Base-by-base conservation (phyloP, 2,113 vertebrate species). In the Proteles cristata region DNA sequence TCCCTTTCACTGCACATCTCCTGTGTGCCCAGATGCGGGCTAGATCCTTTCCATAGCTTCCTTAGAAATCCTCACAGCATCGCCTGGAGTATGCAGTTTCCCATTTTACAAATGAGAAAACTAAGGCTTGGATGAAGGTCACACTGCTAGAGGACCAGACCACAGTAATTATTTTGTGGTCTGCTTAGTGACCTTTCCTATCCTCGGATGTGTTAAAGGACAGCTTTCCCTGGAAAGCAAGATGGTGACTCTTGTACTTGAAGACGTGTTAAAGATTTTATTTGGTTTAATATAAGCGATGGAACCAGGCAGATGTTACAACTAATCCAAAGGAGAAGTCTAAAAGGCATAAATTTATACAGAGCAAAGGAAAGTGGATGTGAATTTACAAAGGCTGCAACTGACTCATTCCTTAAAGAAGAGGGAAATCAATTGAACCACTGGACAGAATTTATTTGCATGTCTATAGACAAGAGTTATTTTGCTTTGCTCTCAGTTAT, bases 381-480 rank as follows among this genome's bases (percentile, higher is more conserved):
- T 77, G 91, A 65, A 93, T 94, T 63, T 84, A 85, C 71, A 86
- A 94, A 68, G 55, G 79, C 80, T 1, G 2, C 55, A 92, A 28
- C 63, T 11, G 35, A 50, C 65, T 80, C 31, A 39, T 53, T 91
- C 73, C 93, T 85, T 50, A 61, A 81, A 66, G 77, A 93, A 79
- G n/a, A n/a, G 43, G 55, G 61, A 63, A 65, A 85, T 94, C 91
- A 28, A 31, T 16, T 31, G 69, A 80, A 39, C 43, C 48, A 14
- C 55, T 1, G 63, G 10, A 48, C 14, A 55, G 74, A 83, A 95
- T 95, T 95, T 95, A 96, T 96, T 88, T 90, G 88, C 76, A 71
- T 85, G 96, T 80, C 95, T 91, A 31, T 77, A 84, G 92, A 81
- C 92, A 85, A 90, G 95, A 94, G 71, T 90, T 85, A 96, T 85